phyloP scores from a whole-genome alignment of 1,140 invertebrate species.

The Bombus huntii region DNA sequence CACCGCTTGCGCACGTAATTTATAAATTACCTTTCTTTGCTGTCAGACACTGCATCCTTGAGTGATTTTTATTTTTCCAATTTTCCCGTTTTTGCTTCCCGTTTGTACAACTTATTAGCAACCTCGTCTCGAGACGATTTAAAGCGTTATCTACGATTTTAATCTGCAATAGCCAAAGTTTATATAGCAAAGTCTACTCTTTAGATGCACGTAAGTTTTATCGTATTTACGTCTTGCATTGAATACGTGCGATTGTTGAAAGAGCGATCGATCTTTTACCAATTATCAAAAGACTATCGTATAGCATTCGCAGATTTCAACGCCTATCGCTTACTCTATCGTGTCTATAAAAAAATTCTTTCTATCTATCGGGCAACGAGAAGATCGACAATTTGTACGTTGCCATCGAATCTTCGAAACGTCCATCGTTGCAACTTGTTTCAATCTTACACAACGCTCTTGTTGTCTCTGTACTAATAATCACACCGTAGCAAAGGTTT shows the following conservation, averaged over 20 bases:
- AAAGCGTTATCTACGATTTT: not conserved
- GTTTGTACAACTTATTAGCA: not conserved
- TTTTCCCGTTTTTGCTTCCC: not conserved
- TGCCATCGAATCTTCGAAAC: not conserved
- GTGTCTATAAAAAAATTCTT: not conserved
- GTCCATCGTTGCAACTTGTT: not conserved
- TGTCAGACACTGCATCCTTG: not conserved
- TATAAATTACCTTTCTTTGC: not conserved
- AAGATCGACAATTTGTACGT: conserved; percentile 26
- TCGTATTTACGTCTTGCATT: not conserved
- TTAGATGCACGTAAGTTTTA: not conserved
- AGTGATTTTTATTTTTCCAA: not conserved
- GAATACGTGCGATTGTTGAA: not conserved
- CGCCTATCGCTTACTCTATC: not conserved
- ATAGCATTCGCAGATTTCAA: not conserved
- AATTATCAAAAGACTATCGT: not conserved
- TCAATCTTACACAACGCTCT: not conserved
- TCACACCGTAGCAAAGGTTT: not conserved
- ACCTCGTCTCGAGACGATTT: not conserved
- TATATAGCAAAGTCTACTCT: too few species aligned
- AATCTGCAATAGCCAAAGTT: not conserved
- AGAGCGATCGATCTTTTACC: not conserved
- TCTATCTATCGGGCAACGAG: conserved; percentile 1
- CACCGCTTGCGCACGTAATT: conserved; percentile 21
- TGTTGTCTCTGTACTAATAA: not conserved